A percentile compares a stretch with the other conserved stretches of the same genome.
Conservation (phyloP, 2,888 invertebrate genomes). For the Thecocarcelia acutangulata region DNA sequence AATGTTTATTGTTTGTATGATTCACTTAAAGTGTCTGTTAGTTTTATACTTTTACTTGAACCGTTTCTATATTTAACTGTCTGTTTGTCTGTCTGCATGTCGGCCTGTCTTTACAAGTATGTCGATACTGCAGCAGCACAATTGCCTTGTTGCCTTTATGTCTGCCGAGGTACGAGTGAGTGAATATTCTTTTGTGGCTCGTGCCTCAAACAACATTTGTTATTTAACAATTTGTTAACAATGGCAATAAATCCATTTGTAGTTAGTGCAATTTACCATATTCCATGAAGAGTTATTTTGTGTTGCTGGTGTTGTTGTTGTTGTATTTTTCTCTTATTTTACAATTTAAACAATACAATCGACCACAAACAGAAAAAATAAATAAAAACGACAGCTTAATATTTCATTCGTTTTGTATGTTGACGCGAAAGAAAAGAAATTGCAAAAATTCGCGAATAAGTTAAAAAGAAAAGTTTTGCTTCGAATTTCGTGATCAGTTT, state of each 20-base stretch:
- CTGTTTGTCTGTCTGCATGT: conserved; percentile 14
- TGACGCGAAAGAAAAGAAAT: conserved; percentile 44
- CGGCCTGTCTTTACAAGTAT: conserved; percentile 1
- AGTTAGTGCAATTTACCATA: conserved; percentile 71
- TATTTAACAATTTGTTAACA: conserved; percentile 74
- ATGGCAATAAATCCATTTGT: conserved; percentile 74
- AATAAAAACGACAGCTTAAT: conserved; percentile 13
- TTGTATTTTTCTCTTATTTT: not conserved
- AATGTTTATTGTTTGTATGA: conserved; percentile 55
- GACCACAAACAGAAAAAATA: conserved; percentile 11
- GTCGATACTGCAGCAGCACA: conserved; percentile 23
- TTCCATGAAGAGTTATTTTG: conserved; percentile 67
- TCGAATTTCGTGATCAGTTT: conserved; percentile 7
- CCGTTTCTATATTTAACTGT: conserved; percentile 36
- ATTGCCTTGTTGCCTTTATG: conserved; percentile 63
- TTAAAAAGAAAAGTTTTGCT: conserved; percentile 15
- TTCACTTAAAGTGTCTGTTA: conserved; percentile 56
- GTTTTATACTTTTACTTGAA: conserved; percentile 54
- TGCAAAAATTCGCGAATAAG: conserved; percentile 34
- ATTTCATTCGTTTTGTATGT: conserved; percentile 22
- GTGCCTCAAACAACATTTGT: conserved; percentile 70
- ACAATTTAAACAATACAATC: conserved; percentile 20
- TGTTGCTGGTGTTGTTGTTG: conserved; percentile 4
- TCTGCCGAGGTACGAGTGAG: conserved; percentile 40
- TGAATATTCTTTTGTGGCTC: conserved; percentile 66